Base-by-base conservation (phyloP, 2,888 invertebrate species). In the Andrena flavipes region DNA sequence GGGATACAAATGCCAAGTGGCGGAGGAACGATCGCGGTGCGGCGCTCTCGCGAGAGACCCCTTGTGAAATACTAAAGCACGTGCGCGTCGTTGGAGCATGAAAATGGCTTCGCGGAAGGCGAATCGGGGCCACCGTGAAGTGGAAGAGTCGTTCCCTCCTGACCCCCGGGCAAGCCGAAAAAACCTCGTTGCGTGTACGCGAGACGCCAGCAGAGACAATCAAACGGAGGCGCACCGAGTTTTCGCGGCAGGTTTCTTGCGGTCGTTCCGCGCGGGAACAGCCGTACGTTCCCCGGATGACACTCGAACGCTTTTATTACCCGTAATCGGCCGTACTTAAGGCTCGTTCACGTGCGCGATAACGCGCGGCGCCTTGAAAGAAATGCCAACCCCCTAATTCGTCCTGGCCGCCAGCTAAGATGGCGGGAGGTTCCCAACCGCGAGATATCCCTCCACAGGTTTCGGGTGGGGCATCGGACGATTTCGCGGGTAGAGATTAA, bases 301-400 rank as follows among this genome's bases (percentile, higher is more conserved):
- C 91, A 92, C 89, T 88, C 91, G 87, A 92, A 92, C 90, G 89
- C 91, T 92, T 93, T 92, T 92, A 93, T 93, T 93, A 91, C 92
- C 90, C 87, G 89, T 91, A 92, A 92, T 93, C 92, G 91, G 83
- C 87, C 85, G 87, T 88, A 84, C 86, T 90, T 86, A 87, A 91
- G 91, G 88, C 87, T 85, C 90, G 87, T 89, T 85, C 88, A 80
- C 77, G 87, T 86, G 85, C 84, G 86, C 90, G 91, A 91, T 92
- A 92, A 91, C 88, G 90, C 90, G 92, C 92, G 93, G 91, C 88
- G 89, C 88, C 90, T 90, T 91, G 84, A 92, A 92, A 93, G 92
- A 92, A 91, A 92, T 91, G 90, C 91, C 91, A 83, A 80, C 30
- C 68, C 76, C 64, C 70, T 70, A 78, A 77, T 76, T 78, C 75